Evolutionary conservation across 2,888 invertebrate genomes (phyloP).

Genomic region (Limenitis camilla): DNA sequence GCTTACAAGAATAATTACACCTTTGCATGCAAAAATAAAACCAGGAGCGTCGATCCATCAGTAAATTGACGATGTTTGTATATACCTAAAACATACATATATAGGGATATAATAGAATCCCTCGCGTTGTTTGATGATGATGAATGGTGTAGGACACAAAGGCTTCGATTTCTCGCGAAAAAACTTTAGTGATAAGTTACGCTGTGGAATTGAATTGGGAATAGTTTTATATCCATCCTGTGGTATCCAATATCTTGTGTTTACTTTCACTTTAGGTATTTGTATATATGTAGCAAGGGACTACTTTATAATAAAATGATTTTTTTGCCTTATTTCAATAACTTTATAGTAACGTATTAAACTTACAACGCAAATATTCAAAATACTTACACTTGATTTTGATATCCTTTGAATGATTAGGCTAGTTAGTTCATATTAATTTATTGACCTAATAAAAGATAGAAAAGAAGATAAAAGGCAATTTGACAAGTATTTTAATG

Average conservation of each 20-base stretch:
- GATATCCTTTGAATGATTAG: too few species aligned
- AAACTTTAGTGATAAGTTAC: neutral
- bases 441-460: too few species aligned
- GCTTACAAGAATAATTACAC: neutral
- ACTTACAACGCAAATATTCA: too few species aligned
- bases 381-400: too few species aligned
- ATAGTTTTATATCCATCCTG: neutral
- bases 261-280: neutral
- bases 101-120: neutral
- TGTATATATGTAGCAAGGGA: too few species aligned
- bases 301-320: too few species aligned
- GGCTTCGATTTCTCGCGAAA: conserved; percentile 1
- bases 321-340: too few species aligned
- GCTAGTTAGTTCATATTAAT: too few species aligned
- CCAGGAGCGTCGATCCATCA: conserved; percentile 5
- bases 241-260: neutral
- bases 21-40: neutral
- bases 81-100: neutral
- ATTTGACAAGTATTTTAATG: too few species aligned
- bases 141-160: conserved; percentile 1
- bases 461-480: too few species aligned
- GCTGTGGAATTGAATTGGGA: neutral
- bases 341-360: too few species aligned
- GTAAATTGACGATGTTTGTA: conserved; percentile 1
- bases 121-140: conserved; percentile 2